phyloP scores from a whole-genome alignment of 2,113 vertebrate species.

The Phylloscopus trochilus region DNA sequence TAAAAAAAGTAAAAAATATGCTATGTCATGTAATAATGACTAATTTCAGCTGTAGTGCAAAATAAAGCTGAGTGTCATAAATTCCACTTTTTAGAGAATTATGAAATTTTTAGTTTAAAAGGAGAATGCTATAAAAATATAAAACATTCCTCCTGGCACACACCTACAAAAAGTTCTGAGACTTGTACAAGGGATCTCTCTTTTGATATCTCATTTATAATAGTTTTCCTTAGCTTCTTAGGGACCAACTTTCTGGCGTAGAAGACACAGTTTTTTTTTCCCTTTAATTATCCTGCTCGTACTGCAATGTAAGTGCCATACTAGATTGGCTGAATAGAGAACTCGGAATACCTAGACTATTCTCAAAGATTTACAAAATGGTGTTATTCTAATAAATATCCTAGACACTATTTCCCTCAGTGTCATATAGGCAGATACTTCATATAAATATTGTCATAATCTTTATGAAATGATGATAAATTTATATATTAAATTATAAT shows the following conservation, averaged over 20 bases:
- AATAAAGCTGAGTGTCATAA: not conserved
- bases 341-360: not conserved
- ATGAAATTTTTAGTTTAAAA: not conserved
- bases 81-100: not conserved
- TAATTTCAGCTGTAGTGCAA: not conserved
- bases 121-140: not conserved
- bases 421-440: not conserved
- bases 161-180: not conserved
- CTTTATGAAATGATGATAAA: not conserved
- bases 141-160: not conserved
- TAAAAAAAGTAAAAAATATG: not conserved
- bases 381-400: not conserved
- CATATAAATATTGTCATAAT: not conserved
- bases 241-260: not conserved
- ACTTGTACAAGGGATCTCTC: not conserved
- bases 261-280: not conserved
- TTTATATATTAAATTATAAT: not conserved
- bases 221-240: not conserved
- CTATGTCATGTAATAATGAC: fast-evolving
- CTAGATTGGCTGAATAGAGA: fast-evolving
- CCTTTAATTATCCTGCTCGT: not conserved
- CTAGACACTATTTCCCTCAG: not conserved
- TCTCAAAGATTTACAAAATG: not conserved
- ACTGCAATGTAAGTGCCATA: not conserved
- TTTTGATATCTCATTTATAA: not conserved